These are phyloP conservation scores for Plotosus lineatus DNA, from an alignment of 2,113 vertebrate species.

Conservation along the genomic window DNA sequence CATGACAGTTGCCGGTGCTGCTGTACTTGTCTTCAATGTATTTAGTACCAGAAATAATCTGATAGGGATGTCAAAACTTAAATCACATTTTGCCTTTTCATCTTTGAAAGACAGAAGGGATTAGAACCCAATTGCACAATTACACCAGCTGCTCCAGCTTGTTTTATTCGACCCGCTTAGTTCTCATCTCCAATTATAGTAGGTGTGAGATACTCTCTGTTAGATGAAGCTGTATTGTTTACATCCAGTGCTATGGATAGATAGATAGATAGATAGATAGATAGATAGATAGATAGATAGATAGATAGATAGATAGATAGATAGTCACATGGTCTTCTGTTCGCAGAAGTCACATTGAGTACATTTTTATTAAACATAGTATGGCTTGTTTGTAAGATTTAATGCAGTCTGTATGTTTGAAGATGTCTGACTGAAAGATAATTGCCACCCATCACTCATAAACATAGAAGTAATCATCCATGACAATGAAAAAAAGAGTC, in stretches of 20 bases:
- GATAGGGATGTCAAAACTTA: background rate
- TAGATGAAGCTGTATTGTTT: background rate
- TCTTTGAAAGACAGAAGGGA: background rate
- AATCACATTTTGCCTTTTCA: background rate
- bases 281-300: no score
- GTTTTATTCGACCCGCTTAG: background rate
- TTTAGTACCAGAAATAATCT: background rate
- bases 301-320: no score
- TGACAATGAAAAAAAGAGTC: constrained; percentile 3
- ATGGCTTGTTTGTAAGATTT: background rate
- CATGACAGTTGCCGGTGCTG: background rate
- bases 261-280: background rate
- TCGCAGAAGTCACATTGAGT: background rate
- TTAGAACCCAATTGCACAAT: background rate
- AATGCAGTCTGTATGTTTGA: background rate
- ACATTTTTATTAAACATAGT: background rate
- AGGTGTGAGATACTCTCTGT: background rate
- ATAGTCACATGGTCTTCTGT: background rate
- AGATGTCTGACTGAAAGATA: constrained; percentile 13
- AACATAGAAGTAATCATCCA: constrained; percentile 19
- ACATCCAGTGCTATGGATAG: background rate
- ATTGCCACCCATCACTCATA: constrained; percentile 1
- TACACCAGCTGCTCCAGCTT: background rate
- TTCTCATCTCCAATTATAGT: background rate
- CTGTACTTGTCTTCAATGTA: background rate